Base-by-base conservation (phyloP, 2,888 invertebrate species). In the Scrobipalpa costella region DNA sequence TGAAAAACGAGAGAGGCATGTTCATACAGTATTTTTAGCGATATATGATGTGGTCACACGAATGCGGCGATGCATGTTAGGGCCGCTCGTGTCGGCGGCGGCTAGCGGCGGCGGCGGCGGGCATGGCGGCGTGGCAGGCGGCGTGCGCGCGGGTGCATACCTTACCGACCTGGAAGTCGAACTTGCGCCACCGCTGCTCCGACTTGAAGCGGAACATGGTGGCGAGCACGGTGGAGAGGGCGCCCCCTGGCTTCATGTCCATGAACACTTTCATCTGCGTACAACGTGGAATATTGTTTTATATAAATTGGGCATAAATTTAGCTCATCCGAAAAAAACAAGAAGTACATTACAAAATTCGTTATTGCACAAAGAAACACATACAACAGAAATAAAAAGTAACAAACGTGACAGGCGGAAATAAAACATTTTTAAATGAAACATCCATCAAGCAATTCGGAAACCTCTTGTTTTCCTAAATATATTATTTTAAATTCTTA, bases 191-290 rank as follows among this genome's bases (percentile, higher is more conserved):
- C 85, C 97, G 96, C 90, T 98, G 98, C 86, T 99, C 99, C 86
- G 95, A 96, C 90, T 98, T 98, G 92, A 97, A 98, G 81, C 97
- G 97, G 93, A 96, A 99, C 84, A 98, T 98, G 70, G 98, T 96
- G 73, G 96, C 95, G 72, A 99, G 94, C 82, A 98, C 97, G 75
- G 98, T 97, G 92, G 98, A 98, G 66, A 99, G 92, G 36, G 97
- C 95, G 58, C 98, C 98, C 70, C 97, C 96, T 19, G 97, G 94
- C 87, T 98, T 98, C 88, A 98, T 98, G 90, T 99, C 99, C 92
- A 98, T 93, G 88, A 99, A 99, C 85, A 95, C 97, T 89, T 96
- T 96, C 94, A 98, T 96, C 98, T 98, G 89, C 2, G 15, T n/a
- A 15, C n/a, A n/a, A 34, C 63, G 63, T 38, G 44, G 1, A 44